Base-by-base conservation (phyloP, 2,797 vertebrate genomes). In the Rhinogobio ventralis region DNA sequence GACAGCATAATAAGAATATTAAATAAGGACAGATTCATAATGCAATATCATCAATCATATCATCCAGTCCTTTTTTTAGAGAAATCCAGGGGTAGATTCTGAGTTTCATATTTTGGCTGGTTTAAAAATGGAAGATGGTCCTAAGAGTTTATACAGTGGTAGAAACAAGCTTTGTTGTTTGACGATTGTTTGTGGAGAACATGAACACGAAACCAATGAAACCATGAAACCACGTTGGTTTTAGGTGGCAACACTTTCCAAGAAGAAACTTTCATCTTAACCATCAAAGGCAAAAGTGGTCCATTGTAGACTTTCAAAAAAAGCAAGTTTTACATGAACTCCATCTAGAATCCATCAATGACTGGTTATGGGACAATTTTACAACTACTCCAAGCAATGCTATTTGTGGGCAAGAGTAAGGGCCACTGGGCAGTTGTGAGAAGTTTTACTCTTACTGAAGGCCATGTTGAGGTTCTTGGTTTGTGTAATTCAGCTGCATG, bases 1-100 rank as follows among this genome's bases (percentile, higher is more conserved):
- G 68, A 86, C 49, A 87, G 69, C 75, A 83, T 62, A 66, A 67
- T 51, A 73, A 23, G 28, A 64, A 69, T 51, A 80, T 45, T 78
- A 60, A 74, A 81, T 64, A 73, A 76, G 49, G 53, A 85, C 53
- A 28, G 57, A 25, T 45, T 67, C 62, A 64, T 28, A 51, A 79
- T 69, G 25, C 2, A 79, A 42, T 69, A 53, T 55, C 51, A 30
- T 66, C 20, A 72, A 79, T 75, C 75, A 46, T 79, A 69, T 72
- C 14, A 79, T 73, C 7, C n/a, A 19, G 69, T 81, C 39, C 42
- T 60, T 25, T 55, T 36, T 79, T n/a, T 25, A 49, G 42, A 60
- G 25, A 84, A 60, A 36, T 55, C 45, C 46, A 42, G 39, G 46
- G 36, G 30, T 57, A 51, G 49, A 25, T 57, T 83, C 45, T 33